A percentile compares a stretch with the other conserved stretches of the same genome.
phyloP scores from a whole-genome alignment of 2,888 invertebrate genomes.

The Mantis religiosa region DNA sequence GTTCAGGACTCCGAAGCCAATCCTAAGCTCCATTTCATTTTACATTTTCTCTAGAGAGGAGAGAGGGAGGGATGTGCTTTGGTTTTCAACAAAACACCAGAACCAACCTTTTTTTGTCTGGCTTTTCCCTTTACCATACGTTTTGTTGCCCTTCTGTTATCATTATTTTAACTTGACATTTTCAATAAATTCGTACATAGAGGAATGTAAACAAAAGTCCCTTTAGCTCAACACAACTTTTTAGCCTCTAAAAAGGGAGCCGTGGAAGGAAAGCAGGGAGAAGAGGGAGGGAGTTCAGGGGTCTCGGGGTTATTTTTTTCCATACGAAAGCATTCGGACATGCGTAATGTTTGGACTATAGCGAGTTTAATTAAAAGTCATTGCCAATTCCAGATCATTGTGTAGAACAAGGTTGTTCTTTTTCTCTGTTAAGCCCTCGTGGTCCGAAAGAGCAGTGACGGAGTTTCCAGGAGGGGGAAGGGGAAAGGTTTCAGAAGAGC shows the following conservation, averaged over 20 bases:
- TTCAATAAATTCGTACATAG: constrained; percentile 3
- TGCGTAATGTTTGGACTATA: constrained; percentile 23
- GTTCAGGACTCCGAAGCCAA: background rate
- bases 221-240: constrained; percentile 16
- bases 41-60: background rate
- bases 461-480: background rate
- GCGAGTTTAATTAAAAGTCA: constrained; percentile 26
- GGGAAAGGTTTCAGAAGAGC: background rate
- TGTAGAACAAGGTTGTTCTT: constrained; percentile 5
- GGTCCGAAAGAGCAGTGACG: background rate
- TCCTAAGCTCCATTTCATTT: constrained; percentile 3
- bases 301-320: background rate
- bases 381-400: constrained; percentile 29
- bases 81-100: background rate
- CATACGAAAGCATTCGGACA: constrained; percentile 18
- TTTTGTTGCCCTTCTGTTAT: background rate
- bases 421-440: background rate
- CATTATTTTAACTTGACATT: constrained; percentile 3
- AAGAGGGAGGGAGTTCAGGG: background rate
- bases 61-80: background rate
- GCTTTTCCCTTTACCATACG: background rate
- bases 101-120: background rate
- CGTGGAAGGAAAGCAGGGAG: background rate
- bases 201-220: constrained; percentile 7
- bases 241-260: background rate